Evolutionary conservation across 2,113 vertebrate species (phyloP).

Genomic region (Notarius quadriscutis): DNA sequence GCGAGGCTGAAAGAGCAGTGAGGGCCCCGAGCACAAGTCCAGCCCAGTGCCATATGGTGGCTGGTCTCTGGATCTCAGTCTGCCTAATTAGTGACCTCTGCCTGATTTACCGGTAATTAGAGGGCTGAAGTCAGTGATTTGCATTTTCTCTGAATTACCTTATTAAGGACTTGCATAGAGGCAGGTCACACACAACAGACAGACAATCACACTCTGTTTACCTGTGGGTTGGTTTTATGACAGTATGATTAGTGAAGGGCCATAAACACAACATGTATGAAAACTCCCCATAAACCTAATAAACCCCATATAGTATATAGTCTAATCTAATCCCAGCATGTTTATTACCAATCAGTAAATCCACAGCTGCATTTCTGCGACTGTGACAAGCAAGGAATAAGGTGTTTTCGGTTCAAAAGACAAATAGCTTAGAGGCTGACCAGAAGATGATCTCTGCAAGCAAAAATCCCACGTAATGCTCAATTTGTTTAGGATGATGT

Average conservation of each 20-base stretch:
- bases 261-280: conserved; percentile 10
- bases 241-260: background rate
- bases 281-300: background rate
- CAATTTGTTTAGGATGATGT: conserved; percentile 37
- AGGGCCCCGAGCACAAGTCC: conserved; percentile 54
- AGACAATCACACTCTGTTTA: conserved; percentile 46
- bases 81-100: conserved; percentile 64
- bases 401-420: conserved; percentile 25
- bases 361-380: background rate
- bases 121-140: conserved; percentile 55
- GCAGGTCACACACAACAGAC: conserved; percentile 48
- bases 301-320: background rate
- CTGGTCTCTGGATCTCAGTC: conserved; percentile 57
- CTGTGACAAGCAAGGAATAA: background rate
- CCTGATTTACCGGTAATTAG: conserved; percentile 62
- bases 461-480: conserved; percentile 50
- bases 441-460: conserved; percentile 51
- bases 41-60: conserved; percentile 70
- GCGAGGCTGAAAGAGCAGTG: conserved; percentile 60
- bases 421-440: conserved; percentile 28
- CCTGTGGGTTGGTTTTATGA: conserved; percentile 12
- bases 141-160: conserved; percentile 58
- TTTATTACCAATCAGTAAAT: conserved; percentile 18
- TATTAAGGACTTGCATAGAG: conserved; percentile 55
- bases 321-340: background rate